Conservation (phyloP, 2,888 invertebrate genomes). For the Idaea straminata region DNA sequence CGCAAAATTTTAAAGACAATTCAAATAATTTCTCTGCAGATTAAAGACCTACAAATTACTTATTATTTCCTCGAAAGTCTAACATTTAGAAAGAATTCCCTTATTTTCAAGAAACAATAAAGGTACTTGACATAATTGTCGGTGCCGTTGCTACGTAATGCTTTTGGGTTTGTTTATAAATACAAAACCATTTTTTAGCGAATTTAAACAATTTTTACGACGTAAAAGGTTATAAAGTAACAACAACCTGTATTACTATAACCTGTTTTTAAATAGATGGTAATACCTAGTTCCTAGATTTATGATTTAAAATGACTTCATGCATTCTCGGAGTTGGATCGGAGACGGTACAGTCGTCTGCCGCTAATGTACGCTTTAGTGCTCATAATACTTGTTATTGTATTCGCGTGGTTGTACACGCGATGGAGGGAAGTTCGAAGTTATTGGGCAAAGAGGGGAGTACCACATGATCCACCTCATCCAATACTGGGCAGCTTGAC, state of each 20-base stretch:
- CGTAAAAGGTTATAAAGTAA: neutral
- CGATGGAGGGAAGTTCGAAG: conserved; percentile 33
- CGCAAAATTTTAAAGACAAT: no score
- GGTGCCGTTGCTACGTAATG: no score
- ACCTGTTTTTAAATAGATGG: neutral
- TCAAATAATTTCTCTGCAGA: no score
- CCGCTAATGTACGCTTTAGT: neutral
- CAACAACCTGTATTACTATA: neutral
- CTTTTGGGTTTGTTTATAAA: neutral
- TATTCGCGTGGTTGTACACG: conserved; percentile 21
- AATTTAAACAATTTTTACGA: neutral
- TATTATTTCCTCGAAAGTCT: no score
- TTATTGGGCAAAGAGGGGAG: conserved; percentile 43
- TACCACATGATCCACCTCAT: conserved; percentile 40
- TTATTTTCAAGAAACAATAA: no score
- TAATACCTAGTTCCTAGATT: neutral
- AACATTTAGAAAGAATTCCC: no score
- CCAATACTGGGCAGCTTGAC: conserved; percentile 46
- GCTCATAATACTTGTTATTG: neutral
- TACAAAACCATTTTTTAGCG: neutral
- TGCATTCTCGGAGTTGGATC: neutral
- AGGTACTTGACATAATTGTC: no score
- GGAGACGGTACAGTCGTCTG: neutral
- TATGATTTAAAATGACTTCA: neutral
- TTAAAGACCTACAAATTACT: no score